Evolutionary conservation across 2,113 vertebrate genomes (phyloP), one percentile per base, ranked within the genome.

Genomic region (Tringa solitaria): DNA sequence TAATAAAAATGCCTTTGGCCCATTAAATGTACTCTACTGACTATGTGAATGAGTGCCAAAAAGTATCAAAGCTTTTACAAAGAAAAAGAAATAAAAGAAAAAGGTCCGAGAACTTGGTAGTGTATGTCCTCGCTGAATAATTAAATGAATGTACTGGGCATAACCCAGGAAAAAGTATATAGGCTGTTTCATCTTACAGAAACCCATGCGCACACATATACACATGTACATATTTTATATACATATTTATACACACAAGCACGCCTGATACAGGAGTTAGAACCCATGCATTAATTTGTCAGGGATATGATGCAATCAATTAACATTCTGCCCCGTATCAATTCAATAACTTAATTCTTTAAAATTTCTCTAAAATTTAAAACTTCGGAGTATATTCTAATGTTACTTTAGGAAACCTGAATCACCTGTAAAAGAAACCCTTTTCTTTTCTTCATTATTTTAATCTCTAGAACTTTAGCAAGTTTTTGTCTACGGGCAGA

Each of bases 1-100:
- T 85, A 96, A 97, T 98, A 98, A 98, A 98, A 98, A 96, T 97
- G 88, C 94, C 92, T 96, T 89, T 93, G 93, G 80, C 75, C 80
- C 70, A 92, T 96, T 97, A 98, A 98, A 94, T 70, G 39, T 87
- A 78, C 89, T 97, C 92, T 90, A 54, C 69, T 89, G 93, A 96
- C 77, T 96, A 80, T 43, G 81, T 73, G 83, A 97, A 83, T 73
- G 48, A 76, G 43, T 87, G 95, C 97, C 96, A 97, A 93, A 83
- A 92, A 87, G 79, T 79, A 97, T 84, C 91, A 84, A 89, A 96
- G 75, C 54, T 95, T 92, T 94, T 87, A 93, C 69, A 95, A 95
- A 95, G 96, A 86, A 94, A 96, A 92, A 92, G 33, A 83, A 94
- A 84, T 63, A 63, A 86, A 93, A 91, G 41, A 39, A 72, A 90